A percentile compares a stretch with the other conserved stretches of the same genome.
These are phyloP conservation scores for Pristionchus japonicus DNA, from an alignment of 2,888 invertebrate genomes.

Conservation along the genomic window DNA sequence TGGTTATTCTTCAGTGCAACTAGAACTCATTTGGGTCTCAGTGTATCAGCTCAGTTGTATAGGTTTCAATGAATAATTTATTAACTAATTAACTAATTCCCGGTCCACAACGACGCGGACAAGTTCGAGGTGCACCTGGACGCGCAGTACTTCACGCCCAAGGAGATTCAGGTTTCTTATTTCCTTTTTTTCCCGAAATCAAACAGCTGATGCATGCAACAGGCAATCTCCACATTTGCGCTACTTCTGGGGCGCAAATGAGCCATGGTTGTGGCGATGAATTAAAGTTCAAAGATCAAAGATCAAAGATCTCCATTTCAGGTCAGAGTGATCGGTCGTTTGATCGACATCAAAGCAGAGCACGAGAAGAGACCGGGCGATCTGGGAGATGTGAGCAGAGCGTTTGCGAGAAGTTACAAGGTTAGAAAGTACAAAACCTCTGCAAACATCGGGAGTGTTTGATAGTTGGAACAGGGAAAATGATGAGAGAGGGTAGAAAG, in stretches of 20 bases:
- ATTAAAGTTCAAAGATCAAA: not conserved
- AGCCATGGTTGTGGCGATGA: not conserved
- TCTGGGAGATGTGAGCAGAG: not conserved
- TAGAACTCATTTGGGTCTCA: no score
- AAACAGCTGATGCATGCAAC: no score
- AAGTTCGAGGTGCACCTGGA: constrained; percentile 53
- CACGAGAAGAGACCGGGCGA: not conserved
- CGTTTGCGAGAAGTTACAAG: constrained; percentile 35
- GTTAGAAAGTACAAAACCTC: no score
- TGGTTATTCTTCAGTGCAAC: no score
- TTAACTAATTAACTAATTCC: not conserved
- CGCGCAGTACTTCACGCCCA: constrained; percentile 50
- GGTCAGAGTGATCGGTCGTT: constrained; percentile 3
- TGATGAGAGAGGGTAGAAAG: no score
- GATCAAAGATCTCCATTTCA: not conserved
- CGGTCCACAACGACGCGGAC: constrained; percentile 49
- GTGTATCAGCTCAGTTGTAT: no score
- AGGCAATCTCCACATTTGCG: no score
- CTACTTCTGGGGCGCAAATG: no score
- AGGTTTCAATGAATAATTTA: no score
- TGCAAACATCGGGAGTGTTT: not conserved
- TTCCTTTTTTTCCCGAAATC: no score
- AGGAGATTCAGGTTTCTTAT: constrained; percentile 52
- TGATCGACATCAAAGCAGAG: constrained; percentile 41
- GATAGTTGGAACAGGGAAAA: no score